Percentiles rank a stretch among this genome's conserved stretches.
Conservation (phyloP, 2,888 invertebrate genomes). For the Andricus quercusramuli region DNA sequence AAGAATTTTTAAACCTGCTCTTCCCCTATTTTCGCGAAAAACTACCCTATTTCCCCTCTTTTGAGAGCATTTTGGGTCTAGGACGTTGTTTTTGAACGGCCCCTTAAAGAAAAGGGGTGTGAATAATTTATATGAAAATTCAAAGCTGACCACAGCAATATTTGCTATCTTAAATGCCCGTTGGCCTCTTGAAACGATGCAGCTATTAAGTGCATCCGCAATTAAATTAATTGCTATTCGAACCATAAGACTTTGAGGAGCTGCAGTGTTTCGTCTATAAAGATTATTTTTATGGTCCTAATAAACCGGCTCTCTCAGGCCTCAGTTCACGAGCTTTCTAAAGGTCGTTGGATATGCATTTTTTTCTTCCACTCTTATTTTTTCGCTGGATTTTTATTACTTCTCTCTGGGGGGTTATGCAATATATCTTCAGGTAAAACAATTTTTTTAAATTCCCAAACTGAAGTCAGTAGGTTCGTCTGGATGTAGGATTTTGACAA, state of each 20-base stretch:
- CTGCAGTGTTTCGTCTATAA: conserved; percentile 32
- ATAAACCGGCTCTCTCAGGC: conserved; percentile 22
- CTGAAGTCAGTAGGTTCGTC: background rate
- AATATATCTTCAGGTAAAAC: background rate
- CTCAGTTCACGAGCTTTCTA: conserved; percentile 14
- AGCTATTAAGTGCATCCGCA: conserved; percentile 17
- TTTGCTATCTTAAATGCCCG: conserved; percentile 11
- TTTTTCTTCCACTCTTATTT: background rate
- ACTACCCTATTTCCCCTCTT: too few species aligned
- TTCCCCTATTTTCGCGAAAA: too few species aligned
- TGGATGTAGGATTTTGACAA: too few species aligned
- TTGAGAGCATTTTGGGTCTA: too few species aligned
- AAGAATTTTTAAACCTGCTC: too few species aligned
- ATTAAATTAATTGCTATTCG: conserved; percentile 28
- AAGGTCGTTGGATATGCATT: background rate
- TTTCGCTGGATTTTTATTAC: background rate
- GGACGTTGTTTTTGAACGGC: too few species aligned
- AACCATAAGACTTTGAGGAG: conserved; percentile 23
- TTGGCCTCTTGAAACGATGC: conserved; percentile 3
- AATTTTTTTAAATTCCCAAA: background rate
- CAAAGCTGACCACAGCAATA: background rate
- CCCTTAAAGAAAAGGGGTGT: background rate
- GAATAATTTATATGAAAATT: background rate
- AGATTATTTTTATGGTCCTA: conserved; percentile 36
- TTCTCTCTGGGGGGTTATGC: background rate